Conservation (phyloP, 2,888 invertebrate genomes). For the Drosophila rubida region DNA sequence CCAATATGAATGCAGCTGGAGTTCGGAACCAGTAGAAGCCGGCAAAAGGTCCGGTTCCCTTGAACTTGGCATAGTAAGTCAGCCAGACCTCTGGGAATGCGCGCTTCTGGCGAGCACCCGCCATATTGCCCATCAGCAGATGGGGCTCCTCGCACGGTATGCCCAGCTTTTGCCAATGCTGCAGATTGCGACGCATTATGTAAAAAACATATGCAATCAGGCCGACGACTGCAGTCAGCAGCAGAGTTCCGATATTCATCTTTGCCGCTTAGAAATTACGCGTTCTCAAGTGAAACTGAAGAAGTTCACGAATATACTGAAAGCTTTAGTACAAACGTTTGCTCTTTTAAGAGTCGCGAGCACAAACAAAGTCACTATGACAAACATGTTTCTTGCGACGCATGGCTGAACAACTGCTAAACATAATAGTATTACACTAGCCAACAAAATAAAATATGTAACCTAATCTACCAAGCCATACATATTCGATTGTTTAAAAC, state of each 20-base stretch:
- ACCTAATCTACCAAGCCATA: too few relatives aligned
- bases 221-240: slow-evolving; percentile 31
- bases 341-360: not conserved
- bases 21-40: slow-evolving; percentile 76
- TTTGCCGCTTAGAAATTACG: not conserved
- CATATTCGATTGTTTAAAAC: too few relatives aligned
- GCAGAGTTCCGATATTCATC: slow-evolving; percentile 1
- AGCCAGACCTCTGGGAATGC: slow-evolving; percentile 35
- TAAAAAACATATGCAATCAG: slow-evolving; percentile 38
- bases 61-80: slow-evolving; percentile 55
- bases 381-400: not conserved
- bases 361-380: not conserved
- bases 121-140: slow-evolving; percentile 57
- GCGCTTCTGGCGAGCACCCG: slow-evolving; percentile 26
- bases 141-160: slow-evolving; percentile 56
- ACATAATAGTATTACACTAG: not conserved
- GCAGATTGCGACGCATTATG: slow-evolving; percentile 27
- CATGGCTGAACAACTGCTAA: not conserved
- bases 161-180: slow-evolving; percentile 45
- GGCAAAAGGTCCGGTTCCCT: slow-evolving; percentile 54
- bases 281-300: not conserved
- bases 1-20: slow-evolving; percentile 62
- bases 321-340: not conserved
- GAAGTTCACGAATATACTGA: not conserved
- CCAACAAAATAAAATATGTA: not conserved